Evolutionary conservation across 2,888 invertebrate species (phyloP).

Genomic region (Reticulitermes lucifugus): DNA sequence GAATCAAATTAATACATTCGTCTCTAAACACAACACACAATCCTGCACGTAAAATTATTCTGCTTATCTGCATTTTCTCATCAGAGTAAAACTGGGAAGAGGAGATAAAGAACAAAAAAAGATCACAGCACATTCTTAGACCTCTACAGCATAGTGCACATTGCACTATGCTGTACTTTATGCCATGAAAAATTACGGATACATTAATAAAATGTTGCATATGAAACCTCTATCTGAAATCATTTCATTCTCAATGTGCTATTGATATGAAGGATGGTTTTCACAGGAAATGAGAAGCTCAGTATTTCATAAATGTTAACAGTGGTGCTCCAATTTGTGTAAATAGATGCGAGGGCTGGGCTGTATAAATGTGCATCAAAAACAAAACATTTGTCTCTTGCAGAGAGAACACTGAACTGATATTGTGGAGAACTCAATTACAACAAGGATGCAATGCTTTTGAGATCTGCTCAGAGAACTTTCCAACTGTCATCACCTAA

Average conservation of each 20-base stretch:
- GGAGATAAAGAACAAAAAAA: background rate
- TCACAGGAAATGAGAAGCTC: background rate
- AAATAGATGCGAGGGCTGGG: background rate
- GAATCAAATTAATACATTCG: too few relatives aligned
- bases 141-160: background rate
- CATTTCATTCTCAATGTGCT: background rate
- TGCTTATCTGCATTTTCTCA: background rate
- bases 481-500: background rate
- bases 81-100: background rate
- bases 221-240: background rate
- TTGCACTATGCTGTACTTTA: background rate
- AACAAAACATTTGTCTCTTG: background rate
- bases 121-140: background rate
- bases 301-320: background rate
- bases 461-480: too few relatives aligned
- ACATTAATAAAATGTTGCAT: background rate
- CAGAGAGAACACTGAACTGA: too few relatives aligned
- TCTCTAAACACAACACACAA: too few relatives aligned
- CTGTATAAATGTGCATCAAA: background rate
- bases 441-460: too few relatives aligned
- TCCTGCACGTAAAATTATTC: too few relatives aligned
- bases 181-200: background rate
- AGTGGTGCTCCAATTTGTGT: background rate
- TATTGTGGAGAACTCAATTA: too few relatives aligned
- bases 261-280: constrained; percentile 23